Conservation (phyloP, 2,113 vertebrate species). For the Beaufortia kweichowensis region DNA sequence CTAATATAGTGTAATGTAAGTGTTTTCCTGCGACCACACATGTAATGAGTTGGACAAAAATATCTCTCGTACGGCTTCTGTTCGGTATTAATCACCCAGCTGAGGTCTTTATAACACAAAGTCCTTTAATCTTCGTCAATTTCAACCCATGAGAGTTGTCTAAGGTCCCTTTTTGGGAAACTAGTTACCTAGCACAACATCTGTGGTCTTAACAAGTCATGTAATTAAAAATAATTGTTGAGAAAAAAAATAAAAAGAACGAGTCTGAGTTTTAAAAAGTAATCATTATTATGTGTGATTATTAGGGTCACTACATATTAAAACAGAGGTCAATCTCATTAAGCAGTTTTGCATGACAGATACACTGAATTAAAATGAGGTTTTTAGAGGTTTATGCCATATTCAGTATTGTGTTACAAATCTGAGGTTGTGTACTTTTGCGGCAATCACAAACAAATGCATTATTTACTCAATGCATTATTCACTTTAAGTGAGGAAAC, state of each 20-base stretch:
- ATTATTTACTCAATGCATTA: constrained; percentile 57
- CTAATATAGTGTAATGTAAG: constrained; percentile 8
- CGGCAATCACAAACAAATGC: constrained; percentile 49
- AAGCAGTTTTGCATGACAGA: not conserved
- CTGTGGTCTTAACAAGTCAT: constrained; percentile 9
- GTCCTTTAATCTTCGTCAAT: constrained; percentile 17
- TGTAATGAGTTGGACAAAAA: constrained; percentile 14
- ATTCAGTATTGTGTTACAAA: constrained; percentile 30
- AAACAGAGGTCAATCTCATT: not conserved
- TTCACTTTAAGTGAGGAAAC: constrained; percentile 45
- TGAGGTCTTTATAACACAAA: constrained; percentile 8
- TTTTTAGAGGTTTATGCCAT: not conserved
- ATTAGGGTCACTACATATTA: not conserved
- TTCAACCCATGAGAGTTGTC: not conserved
- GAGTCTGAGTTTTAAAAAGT: not conserved
- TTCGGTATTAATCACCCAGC: constrained; percentile 10
- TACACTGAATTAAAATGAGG: not conserved
- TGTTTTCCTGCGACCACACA: constrained; percentile 16
- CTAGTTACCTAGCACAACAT: not conserved
- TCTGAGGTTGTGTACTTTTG: constrained; percentile 31
- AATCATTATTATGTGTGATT: not conserved
- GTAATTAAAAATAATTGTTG: constrained; percentile 18
- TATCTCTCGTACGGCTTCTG: not conserved
- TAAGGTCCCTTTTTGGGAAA: not conserved
- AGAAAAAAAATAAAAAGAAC: not conserved